Evolutionary conservation across 2,113 vertebrate genomes (phyloP), one percentile per base, ranked within the genome.

Genomic region (Corythornis madagascariensis): DNA sequence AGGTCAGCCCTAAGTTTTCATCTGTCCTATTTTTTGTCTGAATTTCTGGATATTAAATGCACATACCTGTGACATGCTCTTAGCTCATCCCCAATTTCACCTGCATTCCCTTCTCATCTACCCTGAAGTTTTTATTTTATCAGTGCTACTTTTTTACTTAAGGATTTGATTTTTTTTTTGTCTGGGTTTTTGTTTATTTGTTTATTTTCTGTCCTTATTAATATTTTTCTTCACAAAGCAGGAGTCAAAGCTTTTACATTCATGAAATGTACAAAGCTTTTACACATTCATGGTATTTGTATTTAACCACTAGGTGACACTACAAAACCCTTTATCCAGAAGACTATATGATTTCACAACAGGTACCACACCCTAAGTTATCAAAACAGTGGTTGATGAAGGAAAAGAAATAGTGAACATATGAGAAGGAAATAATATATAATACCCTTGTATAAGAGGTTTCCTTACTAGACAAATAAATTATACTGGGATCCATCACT

Each of bases 271-370:
- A n/a, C n/a, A n/a, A n/a, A n/a, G n/a, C n/a, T n/a, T n/a, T n/a
- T n/a, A n/a, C n/a, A 52, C 45, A 22, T 14, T 63, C 26, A 22
- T 22, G 2, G 14, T 55, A 25, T 28, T 76, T 42, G 29, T 3
- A 8, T 56, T 88, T 78, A 79, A 63, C 95, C 95, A 94, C 96
- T 95, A 95, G 91, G 66, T 92, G 95, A 25, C 95, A 86, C 90
- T 81, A 84, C 55, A 90, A 83, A 92, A 71, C 93, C 12, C 61
- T 91, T 86, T 84, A 90, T 92, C 60, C 61, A 11, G 75, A 61
- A 67, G 21, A 10, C 35, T 56, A 28, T 11, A 3, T 10, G 50
- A 9, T 70, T 75, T 57, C 79, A 61, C 67, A 50, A 50, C 52
- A 60, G 26, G 24, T 66, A 55, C 93, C 89, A 72, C 96, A 78